Evolutionary conservation across 2,797 vertebrate species (phyloP).

Genomic region (Sebastes melanostomus): DNA sequence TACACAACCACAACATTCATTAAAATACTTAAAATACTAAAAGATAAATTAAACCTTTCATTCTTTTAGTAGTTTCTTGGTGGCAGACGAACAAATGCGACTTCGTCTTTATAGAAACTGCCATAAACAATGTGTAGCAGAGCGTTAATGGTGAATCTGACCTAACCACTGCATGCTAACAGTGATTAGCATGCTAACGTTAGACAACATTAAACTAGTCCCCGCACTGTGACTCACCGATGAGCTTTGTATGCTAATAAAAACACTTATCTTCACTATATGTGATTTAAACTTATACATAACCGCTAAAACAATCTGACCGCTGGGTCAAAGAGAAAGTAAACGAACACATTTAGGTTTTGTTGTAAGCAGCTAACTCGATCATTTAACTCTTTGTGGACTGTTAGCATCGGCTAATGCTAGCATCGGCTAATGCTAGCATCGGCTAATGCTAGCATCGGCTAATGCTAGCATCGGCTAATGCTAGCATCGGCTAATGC

Average conservation of each 20-base stretch:
- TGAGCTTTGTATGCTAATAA: too few relatives aligned
- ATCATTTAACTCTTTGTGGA: neutral
- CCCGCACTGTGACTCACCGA: neutral
- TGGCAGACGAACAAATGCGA: neutral
- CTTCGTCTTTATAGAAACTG: neutral
- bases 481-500: neutral
- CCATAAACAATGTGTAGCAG: neutral
- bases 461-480: neutral
- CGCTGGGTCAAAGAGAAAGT: neutral
- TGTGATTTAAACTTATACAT: too few relatives aligned
- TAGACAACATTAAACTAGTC: neutral
- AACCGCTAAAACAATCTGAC: neutral
- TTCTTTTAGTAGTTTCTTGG: neutral
- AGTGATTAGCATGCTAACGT: constrained; percentile 2
- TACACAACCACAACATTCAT: rapidly evolving
- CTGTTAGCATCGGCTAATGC: neutral
- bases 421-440: neutral
- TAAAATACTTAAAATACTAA: neutral
- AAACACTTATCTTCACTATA: neutral
- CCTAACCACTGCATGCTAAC: neutral
- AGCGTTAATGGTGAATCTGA: too few relatives aligned
- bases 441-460: neutral
- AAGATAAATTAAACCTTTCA: neutral
- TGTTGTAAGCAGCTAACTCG: neutral
- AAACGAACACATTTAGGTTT: neutral